A percentile compares a stretch with the other conserved stretches of the same genome.
phyloP scores from a whole-genome alignment of 2,888 invertebrate genomes.

The Meganola albula region DNA sequence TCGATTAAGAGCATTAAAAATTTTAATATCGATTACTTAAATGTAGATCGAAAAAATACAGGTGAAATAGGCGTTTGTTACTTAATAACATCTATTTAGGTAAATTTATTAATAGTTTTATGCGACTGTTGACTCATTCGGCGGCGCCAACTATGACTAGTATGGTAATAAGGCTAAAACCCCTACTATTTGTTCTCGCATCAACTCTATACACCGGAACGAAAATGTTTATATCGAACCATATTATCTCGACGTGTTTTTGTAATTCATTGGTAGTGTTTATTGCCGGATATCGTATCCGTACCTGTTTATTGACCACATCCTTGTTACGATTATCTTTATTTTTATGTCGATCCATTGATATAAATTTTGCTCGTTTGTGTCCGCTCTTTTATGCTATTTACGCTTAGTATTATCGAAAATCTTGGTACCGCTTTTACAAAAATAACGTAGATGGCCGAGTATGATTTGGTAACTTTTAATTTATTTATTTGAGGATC shows the following conservation, averaged over 20 bases:
- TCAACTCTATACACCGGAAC: constrained; percentile 29
- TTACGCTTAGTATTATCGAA: no score
- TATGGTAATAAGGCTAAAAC: constrained; percentile 44
- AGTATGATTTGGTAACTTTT: no score
- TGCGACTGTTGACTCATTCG: constrained; percentile 47
- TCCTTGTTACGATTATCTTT: constrained; percentile 45
- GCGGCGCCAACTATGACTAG: constrained; percentile 47
- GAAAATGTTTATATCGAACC: constrained; percentile 32
- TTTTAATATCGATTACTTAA: constrained; percentile 11
- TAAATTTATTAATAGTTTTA: constrained; percentile 42
- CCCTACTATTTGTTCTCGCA: constrained; percentile 38
- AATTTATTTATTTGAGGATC: no score
- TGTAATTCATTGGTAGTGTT: constrained; percentile 35
- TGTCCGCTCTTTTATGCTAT: no score
- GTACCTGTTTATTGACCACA: constrained; percentile 57
- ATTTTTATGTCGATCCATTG: no score
- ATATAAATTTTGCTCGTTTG: no score
- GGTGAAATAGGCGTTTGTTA: constrained; percentile 24
- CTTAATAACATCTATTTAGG: constrained; percentile 39
- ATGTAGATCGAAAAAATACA: constrained; percentile 13
- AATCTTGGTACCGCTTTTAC: no score
- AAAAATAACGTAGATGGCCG: no score
- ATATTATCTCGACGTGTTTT: constrained; percentile 41
- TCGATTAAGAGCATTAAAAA: constrained; percentile 7
- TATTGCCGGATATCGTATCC: constrained; percentile 58